These are phyloP conservation scores for Zonotrichia leucophrys DNA, from an alignment of 2,113 vertebrate genomes.

Conservation along the genomic window DNA sequence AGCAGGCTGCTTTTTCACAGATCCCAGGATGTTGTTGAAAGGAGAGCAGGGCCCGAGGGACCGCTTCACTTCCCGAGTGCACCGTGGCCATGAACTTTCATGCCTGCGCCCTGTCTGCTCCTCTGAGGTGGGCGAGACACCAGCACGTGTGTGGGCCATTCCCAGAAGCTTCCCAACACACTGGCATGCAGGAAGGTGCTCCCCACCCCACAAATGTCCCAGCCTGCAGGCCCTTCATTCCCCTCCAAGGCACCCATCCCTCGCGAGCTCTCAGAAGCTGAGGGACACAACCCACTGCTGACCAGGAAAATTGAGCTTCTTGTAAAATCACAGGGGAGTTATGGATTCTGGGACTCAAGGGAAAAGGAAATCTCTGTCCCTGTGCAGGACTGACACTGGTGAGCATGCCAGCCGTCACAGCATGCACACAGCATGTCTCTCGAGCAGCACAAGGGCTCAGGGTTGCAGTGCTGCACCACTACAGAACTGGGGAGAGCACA, in stretches of 20 bases:
- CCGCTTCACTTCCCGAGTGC: fast-evolving
- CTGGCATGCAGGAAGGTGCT: neutral
- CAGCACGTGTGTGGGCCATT: fast-evolving
- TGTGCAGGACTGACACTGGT: neutral
- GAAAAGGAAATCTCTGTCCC: neutral
- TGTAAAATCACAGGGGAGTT: neutral
- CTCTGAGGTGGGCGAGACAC: neutral
- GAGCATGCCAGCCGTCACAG: fast-evolving
- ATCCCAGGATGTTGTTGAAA: neutral
- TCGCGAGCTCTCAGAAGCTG: neutral
- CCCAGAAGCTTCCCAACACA: neutral
- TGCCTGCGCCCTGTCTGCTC: fast-evolving
- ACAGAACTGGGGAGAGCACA: neutral
- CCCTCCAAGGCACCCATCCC: neutral
- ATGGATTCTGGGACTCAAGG: neutral
- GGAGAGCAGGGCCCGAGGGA: neutral
- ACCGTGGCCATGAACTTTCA: neutral
- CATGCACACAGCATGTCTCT: fast-evolving
- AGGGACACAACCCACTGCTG: neutral
- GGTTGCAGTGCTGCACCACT: neutral
- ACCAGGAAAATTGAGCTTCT: neutral
- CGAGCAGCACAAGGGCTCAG: fast-evolving
- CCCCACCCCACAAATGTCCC: neutral
- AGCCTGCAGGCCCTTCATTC: neutral
- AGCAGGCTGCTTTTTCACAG: neutral